Evolutionary conservation across 2,888 invertebrate species (phyloP).

Genomic region (Athalia cordata): DNA sequence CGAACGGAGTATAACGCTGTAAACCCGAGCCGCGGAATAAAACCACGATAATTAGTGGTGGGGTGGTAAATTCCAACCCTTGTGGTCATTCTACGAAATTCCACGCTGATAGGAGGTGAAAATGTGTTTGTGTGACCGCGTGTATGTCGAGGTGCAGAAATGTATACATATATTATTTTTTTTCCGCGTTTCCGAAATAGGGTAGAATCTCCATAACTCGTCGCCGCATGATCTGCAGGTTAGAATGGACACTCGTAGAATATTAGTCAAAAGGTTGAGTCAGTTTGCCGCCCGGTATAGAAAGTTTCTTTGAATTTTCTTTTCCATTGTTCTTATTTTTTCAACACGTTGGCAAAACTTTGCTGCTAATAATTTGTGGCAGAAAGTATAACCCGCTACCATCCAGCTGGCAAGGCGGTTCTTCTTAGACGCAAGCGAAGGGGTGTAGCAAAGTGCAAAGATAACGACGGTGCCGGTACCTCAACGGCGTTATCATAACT

Average conservation of each 20-base stretch:
- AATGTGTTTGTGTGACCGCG: neutral
- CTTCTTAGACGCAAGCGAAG: slow-evolving; percentile 1
- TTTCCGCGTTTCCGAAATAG: neutral
- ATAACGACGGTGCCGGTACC: slow-evolving; percentile 58
- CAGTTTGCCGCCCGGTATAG: neutral
- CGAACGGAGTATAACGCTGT: slow-evolving; percentile 7
- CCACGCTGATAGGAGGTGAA: neutral
- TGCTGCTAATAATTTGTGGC: neutral
- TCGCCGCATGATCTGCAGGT: no score
- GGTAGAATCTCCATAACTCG: no score
- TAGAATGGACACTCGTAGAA: neutral
- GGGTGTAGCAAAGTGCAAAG: slow-evolving; percentile 52
- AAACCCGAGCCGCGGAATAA: slow-evolving; percentile 39
- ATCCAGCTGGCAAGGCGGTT: neutral
- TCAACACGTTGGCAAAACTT: neutral
- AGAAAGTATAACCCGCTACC: neutral
- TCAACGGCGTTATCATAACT: slow-evolving; percentile 67
- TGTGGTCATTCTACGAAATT: slow-evolving; percentile 21
- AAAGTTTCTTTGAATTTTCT: neutral
- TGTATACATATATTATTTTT: no score
- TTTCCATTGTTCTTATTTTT: neutral
- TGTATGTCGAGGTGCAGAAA: neutral
- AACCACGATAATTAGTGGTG: slow-evolving; percentile 41
- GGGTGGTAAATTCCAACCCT: slow-evolving; percentile 25
- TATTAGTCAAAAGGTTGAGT: neutral